Evolutionary conservation across 2,113 vertebrate species (phyloP), one percentile per base, ranked within the genome.

Genomic region (Ceyx margarethae): DNA sequence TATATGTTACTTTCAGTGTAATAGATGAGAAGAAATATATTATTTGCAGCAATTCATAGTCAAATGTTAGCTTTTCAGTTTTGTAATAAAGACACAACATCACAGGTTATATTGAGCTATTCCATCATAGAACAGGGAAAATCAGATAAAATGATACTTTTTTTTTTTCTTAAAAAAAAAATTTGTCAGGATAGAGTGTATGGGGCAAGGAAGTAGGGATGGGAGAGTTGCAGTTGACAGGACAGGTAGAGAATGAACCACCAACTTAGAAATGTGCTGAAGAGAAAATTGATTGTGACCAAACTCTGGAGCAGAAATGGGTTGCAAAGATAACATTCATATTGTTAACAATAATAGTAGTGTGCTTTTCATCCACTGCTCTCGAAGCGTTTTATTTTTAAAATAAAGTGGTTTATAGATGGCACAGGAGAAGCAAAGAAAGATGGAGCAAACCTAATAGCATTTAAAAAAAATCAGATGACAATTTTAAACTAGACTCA

Each of bases 1-100:
- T 79, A 68, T 33, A 67, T 90, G 66, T 53, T 79, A 89, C n/a
- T 87, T 94, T 85, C 58, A 76, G 56, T 95, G 87, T 77, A 90
- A 84, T 60, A 95, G 85, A 77, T 85, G 78, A 76, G 43, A 74
- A 90, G 20, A 81, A 90, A 85, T 74, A 5, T 54, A 28, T 91
- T 81, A 43, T 85, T 91, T 76, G 74, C 51, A 82, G 46, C 28
- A 85, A 31, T 46, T 91, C 42, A 43, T 71, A 71, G 53, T 81
- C 71, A 84, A 50, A 89, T 85, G 81, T 72, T 89, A 90, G 74
- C 43, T 84, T 93, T 92, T 85, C 28, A n/a, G 40, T 81, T 71
- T 81, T 64, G 71, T n/a, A 87, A 74, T 76, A 56, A 82, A 87
- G 64, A 74, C 7, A 42, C 33, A 71, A 43, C 26, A 73, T 87